These are phyloP conservation scores for Rhodophaea formosa DNA, from an alignment of 2,888 invertebrate species.

Conservation along the genomic window DNA sequence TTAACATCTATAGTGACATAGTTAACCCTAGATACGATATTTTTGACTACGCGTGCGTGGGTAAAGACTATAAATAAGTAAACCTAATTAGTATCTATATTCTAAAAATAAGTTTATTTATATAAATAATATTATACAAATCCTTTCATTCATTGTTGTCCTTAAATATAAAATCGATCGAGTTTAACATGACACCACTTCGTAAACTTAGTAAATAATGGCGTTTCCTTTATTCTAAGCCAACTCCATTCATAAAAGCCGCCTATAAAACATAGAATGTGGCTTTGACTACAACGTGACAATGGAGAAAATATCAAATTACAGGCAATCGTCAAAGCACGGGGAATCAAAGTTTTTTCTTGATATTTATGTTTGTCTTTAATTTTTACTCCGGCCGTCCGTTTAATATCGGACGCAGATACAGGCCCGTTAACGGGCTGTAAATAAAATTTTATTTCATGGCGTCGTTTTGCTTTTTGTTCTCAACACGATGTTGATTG, in stretches of 20 bases:
- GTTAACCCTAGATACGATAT: no score
- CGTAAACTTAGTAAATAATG: neutral
- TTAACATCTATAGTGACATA: no score
- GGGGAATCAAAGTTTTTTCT: constrained; percentile 66
- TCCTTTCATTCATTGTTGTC: no score
- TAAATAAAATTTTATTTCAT: constrained; percentile 79
- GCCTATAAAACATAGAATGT: constrained; percentile 55
- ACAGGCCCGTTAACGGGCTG: constrained; percentile 75
- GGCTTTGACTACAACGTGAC: constrained; percentile 49
- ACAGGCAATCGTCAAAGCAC: constrained; percentile 66
- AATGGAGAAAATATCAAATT: constrained; percentile 74
- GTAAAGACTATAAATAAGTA: no score
- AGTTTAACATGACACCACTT: neutral
- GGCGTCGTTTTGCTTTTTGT: constrained; percentile 62
- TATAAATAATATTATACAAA: no score
- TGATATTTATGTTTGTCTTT: constrained; percentile 77
- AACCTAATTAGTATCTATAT: no score
- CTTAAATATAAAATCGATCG: no score
- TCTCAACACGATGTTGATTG: constrained; percentile 70
- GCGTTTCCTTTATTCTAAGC: constrained; percentile 2
- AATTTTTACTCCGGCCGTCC: constrained; percentile 76
- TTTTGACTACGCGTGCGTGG: no score
- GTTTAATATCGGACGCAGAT: constrained; percentile 73
- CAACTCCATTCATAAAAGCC: constrained; percentile 61
- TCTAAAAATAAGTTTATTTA: no score